Evolutionary conservation across 2,797 vertebrate genomes (phyloP).

Genomic region (Buphagus erythrorhynchus): DNA sequence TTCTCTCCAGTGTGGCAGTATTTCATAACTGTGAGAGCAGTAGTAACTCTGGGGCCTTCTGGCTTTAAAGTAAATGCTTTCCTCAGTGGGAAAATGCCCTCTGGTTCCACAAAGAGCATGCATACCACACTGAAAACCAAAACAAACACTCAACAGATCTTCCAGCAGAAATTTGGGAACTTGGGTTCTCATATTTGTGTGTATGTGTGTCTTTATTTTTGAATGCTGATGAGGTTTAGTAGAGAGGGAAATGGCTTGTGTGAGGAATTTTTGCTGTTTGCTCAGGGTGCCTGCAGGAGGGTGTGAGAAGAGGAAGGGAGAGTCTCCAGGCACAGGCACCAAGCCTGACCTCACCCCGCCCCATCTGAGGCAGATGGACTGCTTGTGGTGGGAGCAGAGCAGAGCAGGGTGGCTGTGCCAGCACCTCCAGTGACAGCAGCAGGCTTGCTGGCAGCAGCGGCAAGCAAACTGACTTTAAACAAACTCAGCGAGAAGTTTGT

Average conservation of each 20-base stretch:
- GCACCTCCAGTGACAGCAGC: not conserved
- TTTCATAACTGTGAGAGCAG: not conserved
- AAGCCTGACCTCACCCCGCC: fast-evolving
- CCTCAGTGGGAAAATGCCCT: conserved; percentile 3
- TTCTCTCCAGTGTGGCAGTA: not conserved
- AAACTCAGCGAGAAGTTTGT: not conserved
- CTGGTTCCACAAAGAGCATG: not conserved
- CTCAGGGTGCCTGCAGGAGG: not conserved
- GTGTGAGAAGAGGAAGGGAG: not conserved
- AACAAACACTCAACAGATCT: not conserved
- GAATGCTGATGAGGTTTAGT: not conserved
- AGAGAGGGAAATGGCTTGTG: not conserved
- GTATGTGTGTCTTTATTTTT: not conserved
- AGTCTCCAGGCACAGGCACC: not conserved
- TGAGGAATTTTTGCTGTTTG: not conserved
- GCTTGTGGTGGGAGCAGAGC: not conserved
- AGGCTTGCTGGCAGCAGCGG: fast-evolving
- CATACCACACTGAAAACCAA: not conserved
- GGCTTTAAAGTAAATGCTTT: conserved; percentile 12
- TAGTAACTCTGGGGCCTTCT: not conserved
- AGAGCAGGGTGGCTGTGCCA: fast-evolving
- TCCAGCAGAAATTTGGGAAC: not conserved
- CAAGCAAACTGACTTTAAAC: not conserved
- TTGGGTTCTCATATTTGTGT: not conserved
- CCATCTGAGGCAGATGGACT: not conserved